Evolutionary conservation across 2,113 vertebrate species (phyloP), one percentile per base, ranked within the genome.

Genomic region (Eptesicus fuscus): DNA sequence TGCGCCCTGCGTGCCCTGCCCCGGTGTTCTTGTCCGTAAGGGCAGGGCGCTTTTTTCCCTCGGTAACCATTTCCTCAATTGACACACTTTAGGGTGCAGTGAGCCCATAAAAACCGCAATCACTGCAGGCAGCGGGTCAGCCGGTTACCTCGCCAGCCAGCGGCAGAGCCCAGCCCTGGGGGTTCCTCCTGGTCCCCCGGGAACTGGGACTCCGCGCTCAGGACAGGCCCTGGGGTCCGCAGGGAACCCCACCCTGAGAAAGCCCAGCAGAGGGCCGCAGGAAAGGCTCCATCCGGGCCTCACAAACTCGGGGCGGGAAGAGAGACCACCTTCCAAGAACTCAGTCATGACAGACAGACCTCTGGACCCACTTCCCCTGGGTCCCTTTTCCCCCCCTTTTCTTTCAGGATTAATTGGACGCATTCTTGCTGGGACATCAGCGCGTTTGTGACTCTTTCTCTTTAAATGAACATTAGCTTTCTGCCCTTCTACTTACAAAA

Each of bases 61-160:
- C n/a, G n/a, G n/a, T n/a, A n/a, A 94, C 86, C 77, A 47, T 96
- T 97, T 97, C 97, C 96, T 95, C 76, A 88, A 85, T 23, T 91
- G 95, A 85, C 95, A 92, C 1, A 63, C 90, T 92, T 79, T 9
- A 91, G 95, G 92, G 96, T 73, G 92, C 94, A 90, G 92, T 22
- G 85, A 61, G 49, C 96, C 82, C 96, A 93, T 96, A 97, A 97
- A 96, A 96, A 91, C 79, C 40, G 88, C 93, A 95, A 96, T 97
- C 95, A 86, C 51, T 37, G 90, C 90, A 0, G 9, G 73, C 56
- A 30, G 53, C 74, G 90, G 83, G 83, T 92, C 95, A 90, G 90
- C 93, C 80, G 86, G 87, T 65, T 42, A 40, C 47, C 47, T n/a
- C 30, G 56, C 32, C 18, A 49, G 23, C 47, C 32, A 16, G 11